Base-by-base conservation (phyloP, 2,888 invertebrate species). In the Lordiphosa andalusiaca region DNA sequence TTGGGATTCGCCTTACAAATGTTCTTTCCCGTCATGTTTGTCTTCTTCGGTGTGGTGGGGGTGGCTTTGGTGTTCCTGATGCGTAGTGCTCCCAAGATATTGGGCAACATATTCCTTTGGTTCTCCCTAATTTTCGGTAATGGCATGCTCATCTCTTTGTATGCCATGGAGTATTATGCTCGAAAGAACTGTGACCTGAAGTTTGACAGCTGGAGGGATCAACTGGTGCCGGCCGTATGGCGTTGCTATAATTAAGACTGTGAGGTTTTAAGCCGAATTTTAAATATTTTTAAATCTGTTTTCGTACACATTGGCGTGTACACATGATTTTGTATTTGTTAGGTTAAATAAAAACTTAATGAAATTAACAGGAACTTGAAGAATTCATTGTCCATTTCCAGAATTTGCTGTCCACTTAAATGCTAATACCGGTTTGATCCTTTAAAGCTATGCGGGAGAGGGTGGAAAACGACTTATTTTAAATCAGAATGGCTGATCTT, bases 21-120 rank as follows among this genome's bases (percentile, higher is more conserved):
- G 87, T 96, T 96, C 89, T 96, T 96, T 83, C 98, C 98, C 0
- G 93, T 96, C 2, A 91, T 98, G 83, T 91, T 97, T 77, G 72
- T 95, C 9, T 89, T 95, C 73, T 98, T 98, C 85, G 90, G 94
- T 30, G 95, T 96, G 9, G 89, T 92, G 71, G 85, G 91, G 10
- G 86, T 93, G 49, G 84, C 91, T 12, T 91, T 92, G 12, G 88
- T 92, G 12, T 92, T 92, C 6, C 56, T 93, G 0, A 91, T 92
- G 0, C 91, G 91, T 0, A 89, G 89, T 6, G 85, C 88, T 2
- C 85, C 87, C 0, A 88, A 91, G 6, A 89, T 91, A 16, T 76
- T 91, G 2, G 93, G 95, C 52, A 98, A 98, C 87, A 90, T 96
- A n/a, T 90, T 96, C 52, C 91, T 98, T 86, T 98, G 97, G 96